Percentiles rank a stretch among this genome's conserved stretches.
phyloP scores from a whole-genome alignment of 2,888 invertebrate genomes.

The Pandemis cinnamomeana region DNA sequence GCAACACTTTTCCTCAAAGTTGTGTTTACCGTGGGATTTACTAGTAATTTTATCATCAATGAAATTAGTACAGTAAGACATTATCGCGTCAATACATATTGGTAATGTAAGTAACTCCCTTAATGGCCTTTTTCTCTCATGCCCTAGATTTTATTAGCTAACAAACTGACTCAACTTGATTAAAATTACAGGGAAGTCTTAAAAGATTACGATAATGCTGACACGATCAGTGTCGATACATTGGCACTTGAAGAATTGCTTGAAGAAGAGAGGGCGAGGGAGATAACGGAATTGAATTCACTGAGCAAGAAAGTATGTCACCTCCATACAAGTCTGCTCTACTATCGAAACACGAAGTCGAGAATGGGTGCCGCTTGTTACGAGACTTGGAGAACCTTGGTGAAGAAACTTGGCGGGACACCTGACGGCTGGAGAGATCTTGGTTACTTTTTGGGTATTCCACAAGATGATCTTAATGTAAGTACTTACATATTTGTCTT shows the following conservation, averaged over 20 bases:
- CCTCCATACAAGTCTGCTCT: constrained; percentile 72
- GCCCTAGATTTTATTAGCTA: not conserved
- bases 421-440: constrained; percentile 74
- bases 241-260: constrained; percentile 68
- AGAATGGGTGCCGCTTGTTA: constrained; percentile 70
- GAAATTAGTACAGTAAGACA: constrained; percentile 1
- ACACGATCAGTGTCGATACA: constrained; percentile 73
- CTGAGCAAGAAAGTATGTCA: constrained; percentile 72
- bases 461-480: constrained; percentile 74
- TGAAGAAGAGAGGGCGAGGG: constrained; percentile 65
- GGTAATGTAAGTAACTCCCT: constrained; percentile 23
- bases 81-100: not conserved
- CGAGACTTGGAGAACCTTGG: constrained; percentile 71
- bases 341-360: constrained; percentile 71
- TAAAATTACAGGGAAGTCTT: constrained; percentile 63
- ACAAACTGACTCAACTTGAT: not conserved
- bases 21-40: constrained; percentile 35
- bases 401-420: constrained; percentile 73
- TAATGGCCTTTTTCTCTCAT: not conserved
- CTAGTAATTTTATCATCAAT: constrained; percentile 11
- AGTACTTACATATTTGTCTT: constrained; percentile 48
- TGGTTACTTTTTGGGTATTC: constrained; percentile 67
- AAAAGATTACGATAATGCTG: constrained; percentile 64
- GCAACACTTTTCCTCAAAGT: constrained; percentile 34
- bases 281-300: constrained; percentile 65